Conservation (phyloP, 1,140 invertebrate genomes). For the Agrypnia vestita region DNA sequence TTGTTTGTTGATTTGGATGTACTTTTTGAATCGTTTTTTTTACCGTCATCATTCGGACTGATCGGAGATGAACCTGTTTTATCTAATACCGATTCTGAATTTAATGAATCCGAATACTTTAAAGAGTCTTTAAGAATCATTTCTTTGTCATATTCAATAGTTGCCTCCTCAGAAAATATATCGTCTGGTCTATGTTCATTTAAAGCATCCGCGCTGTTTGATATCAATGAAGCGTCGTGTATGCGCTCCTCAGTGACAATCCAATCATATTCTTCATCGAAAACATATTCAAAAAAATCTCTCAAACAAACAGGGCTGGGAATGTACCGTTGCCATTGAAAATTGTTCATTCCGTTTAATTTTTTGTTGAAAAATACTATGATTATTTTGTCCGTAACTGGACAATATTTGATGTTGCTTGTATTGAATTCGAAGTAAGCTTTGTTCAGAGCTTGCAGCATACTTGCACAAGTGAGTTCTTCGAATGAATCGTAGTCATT, state of each 20-base stretch:
- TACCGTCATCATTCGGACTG: background rate
- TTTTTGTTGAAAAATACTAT: slow-evolving; percentile 69
- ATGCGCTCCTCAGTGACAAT: slow-evolving; percentile 68
- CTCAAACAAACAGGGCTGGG: slow-evolving; percentile 72
- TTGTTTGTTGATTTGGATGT: background rate
- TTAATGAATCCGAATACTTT: slow-evolving; percentile 62
- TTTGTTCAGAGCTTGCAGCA: slow-evolving; percentile 65
- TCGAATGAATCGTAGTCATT: slow-evolving; percentile 69
- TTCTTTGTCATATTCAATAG: slow-evolving; percentile 63
- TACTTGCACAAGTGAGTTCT: slow-evolving; percentile 65
- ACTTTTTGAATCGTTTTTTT: background rate
- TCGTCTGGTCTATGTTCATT: background rate
- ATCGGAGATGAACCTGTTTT: slow-evolving; percentile 1
- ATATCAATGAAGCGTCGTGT: slow-evolving; percentile 60
- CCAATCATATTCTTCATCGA: slow-evolving; percentile 71
- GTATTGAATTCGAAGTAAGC: slow-evolving; percentile 69
- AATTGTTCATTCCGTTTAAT: slow-evolving; percentile 62
- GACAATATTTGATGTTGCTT: slow-evolving; percentile 68
- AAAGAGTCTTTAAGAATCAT: slow-evolving; percentile 68
- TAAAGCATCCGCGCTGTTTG: background rate
- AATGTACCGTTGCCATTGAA: slow-evolving; percentile 67
- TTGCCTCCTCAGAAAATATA: background rate
- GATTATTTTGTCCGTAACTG: slow-evolving; percentile 67
- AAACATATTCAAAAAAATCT: slow-evolving; percentile 74
- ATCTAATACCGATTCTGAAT: slow-evolving; percentile 38